Conservation (phyloP, 2,888 invertebrate species). For the Enchytraeus crypticus region DNA sequence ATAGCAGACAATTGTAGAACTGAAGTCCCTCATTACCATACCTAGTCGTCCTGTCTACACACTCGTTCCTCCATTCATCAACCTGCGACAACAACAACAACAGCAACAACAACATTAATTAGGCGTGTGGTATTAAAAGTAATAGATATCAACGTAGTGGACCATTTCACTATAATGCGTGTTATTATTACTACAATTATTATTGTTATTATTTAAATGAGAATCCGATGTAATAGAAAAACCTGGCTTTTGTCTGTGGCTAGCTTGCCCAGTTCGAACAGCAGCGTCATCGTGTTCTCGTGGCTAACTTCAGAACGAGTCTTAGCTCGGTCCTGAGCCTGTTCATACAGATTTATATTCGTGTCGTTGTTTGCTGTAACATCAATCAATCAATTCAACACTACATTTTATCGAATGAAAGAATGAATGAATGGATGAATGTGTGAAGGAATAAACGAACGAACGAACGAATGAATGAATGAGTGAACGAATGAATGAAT, state of each 20-base stretch:
- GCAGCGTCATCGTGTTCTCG: not conserved
- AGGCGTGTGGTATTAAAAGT: too few species aligned
- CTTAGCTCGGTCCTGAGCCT: not conserved
- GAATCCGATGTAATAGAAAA: too few species aligned
- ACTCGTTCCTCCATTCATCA: conserved; percentile 15
- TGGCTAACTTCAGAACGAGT: not conserved
- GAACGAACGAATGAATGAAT: too few species aligned
- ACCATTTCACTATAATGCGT: not conserved
- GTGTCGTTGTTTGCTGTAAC: not conserved
- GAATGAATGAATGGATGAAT: too few species aligned
- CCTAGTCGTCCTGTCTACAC: conserved; percentile 6
- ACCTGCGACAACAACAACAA: conserved; percentile 6
- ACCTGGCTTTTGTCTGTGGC: not conserved
- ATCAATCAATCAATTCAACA: too few species aligned
- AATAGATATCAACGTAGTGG: too few species aligned
- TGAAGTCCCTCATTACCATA: conserved; percentile 5
- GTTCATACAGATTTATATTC: not conserved
- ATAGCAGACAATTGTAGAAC: conserved; percentile 8
- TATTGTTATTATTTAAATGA: not conserved
- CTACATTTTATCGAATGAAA: too few species aligned
- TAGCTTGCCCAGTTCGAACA: not conserved
- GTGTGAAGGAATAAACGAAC: too few species aligned
- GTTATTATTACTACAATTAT: not conserved
- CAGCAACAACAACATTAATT: too few species aligned
- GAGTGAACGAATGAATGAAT: too few species aligned